These are phyloP conservation scores for Seriola quinqueradiata DNA, from an alignment of 2,113 vertebrate genomes.

Conservation along the genomic window DNA sequence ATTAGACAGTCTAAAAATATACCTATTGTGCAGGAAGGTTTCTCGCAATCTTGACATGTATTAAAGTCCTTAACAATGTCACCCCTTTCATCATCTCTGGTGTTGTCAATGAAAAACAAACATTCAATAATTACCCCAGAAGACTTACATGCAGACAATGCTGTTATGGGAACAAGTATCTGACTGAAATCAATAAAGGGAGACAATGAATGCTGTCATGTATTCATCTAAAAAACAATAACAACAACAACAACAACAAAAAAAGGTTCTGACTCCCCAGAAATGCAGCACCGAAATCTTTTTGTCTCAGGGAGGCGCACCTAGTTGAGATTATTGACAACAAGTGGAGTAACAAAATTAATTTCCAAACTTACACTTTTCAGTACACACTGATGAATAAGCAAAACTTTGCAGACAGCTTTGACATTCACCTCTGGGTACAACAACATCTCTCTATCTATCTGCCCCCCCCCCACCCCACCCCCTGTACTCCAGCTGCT, in stretches of 20 bases:
- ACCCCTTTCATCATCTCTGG: conserved; percentile 4
- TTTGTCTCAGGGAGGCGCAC: conserved; percentile 8
- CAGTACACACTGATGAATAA: not conserved
- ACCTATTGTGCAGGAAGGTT: conserved; percentile 20
- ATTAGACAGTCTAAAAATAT: conserved; percentile 62
- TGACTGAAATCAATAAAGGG: conserved; percentile 48
- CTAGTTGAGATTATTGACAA: conserved; percentile 30
- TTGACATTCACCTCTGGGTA: conserved; percentile 35
- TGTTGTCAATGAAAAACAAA: conserved; percentile 42
- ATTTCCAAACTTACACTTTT: conserved; percentile 10
- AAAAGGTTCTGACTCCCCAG: conserved; percentile 7
- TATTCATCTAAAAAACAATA: conserved; percentile 16
- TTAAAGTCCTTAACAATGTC: conserved; percentile 25
- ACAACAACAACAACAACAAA: conserved; percentile 8
- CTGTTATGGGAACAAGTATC: not conserved
- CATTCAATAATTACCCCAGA: conserved; percentile 35
- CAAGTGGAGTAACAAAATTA: conserved; percentile 10
- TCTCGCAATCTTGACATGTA: conserved; percentile 9
- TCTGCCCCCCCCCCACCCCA: conserved; percentile 11
- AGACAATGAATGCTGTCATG: conserved; percentile 53
- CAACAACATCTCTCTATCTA: conserved; percentile 21
- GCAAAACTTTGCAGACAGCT: conserved; percentile 18
- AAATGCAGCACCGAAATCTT: conserved; percentile 1
- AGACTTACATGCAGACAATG: conserved; percentile 3
- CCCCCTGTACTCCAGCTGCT: conserved; percentile 13